phyloP scores from a whole-genome alignment of 1,140 invertebrate genomes.

The Heliconius himera region DNA sequence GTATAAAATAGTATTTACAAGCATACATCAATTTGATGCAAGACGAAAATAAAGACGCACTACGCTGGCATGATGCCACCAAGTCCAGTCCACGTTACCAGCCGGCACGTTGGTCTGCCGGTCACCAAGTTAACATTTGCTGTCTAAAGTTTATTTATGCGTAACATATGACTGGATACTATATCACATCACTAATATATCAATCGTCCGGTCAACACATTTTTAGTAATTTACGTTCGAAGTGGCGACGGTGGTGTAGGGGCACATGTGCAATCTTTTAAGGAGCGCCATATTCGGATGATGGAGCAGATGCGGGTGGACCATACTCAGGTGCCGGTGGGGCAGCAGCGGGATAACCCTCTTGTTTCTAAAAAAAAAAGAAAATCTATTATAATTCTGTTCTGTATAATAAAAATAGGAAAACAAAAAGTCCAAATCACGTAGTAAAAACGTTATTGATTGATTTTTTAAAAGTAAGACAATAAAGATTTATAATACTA shows the following conservation, averaged over 20 bases:
- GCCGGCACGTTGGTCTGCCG: slow-evolving; percentile 22
- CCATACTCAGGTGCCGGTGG: slow-evolving; percentile 70
- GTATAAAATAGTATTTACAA: slow-evolving; percentile 51
- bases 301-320: slow-evolving; percentile 71
- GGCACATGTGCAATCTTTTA: slow-evolving; percentile 32
- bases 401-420: too few species aligned
- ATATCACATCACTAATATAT: slow-evolving; percentile 24
- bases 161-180: background rate
- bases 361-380: slow-evolving; percentile 68
- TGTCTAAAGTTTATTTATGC: slow-evolving; percentile 10
- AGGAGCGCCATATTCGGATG: slow-evolving; percentile 77
- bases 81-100: slow-evolving; percentile 22
- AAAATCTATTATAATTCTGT: background rate
- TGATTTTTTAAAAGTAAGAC: too few species aligned
- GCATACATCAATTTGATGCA: slow-evolving; percentile 76
- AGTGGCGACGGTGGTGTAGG: background rate
- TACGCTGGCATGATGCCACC: slow-evolving; percentile 50
- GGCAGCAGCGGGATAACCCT: slow-evolving; percentile 73
- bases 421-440: too few species aligned
- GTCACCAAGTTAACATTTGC: background rate
- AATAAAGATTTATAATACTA: too few species aligned
- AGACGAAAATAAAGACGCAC: slow-evolving; percentile 60
- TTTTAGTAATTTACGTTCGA: slow-evolving; percentile 26
- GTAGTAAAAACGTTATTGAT: too few species aligned
- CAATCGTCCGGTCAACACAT: slow-evolving; percentile 5